Evolutionary conservation across 2,113 vertebrate species (phyloP).

Genomic region (Hippocampus comes): DNA sequence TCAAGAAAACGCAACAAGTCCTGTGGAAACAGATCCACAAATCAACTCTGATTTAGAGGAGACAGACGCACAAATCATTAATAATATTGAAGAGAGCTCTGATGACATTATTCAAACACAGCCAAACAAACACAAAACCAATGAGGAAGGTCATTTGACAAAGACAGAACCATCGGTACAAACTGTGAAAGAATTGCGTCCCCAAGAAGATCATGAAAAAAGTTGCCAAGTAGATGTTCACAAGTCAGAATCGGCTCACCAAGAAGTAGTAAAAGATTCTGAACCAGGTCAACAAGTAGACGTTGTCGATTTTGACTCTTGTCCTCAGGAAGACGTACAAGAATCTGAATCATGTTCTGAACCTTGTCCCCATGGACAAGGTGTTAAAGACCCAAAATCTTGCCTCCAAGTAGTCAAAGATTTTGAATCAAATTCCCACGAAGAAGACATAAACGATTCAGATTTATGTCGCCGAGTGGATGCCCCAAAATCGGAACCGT

Average conservation of each 20-base stretch:
- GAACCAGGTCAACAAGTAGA: conserved; percentile 12
- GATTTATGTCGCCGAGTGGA: neutral
- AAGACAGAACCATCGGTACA: neutral
- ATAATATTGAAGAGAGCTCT: conserved; percentile 17
- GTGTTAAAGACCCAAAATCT: neutral
- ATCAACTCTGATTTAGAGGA: conserved; percentile 12
- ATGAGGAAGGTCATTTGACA: conserved; percentile 7
- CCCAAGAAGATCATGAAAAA: neutral
- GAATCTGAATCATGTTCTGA: neutral
- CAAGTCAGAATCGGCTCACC: neutral
- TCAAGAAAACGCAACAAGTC: conserved; percentile 16
- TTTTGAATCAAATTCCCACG: neutral
- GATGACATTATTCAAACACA: conserved; percentile 4
- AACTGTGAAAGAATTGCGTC: conserved; percentile 1
- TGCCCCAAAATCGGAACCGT: neutral
- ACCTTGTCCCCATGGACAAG: neutral
- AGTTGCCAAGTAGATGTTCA: conserved; percentile 3
- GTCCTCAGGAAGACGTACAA: neutral
- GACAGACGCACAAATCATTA: conserved; percentile 3
- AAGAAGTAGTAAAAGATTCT: neutral
- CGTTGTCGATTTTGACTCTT: neutral
- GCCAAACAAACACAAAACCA: conserved; percentile 1
- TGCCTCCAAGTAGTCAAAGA: neutral
- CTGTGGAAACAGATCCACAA: conserved; percentile 23
- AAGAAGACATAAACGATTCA: neutral